Evolutionary conservation across 2,797 vertebrate genomes (phyloP).

Genomic region (Clarias platycephalus): DNA sequence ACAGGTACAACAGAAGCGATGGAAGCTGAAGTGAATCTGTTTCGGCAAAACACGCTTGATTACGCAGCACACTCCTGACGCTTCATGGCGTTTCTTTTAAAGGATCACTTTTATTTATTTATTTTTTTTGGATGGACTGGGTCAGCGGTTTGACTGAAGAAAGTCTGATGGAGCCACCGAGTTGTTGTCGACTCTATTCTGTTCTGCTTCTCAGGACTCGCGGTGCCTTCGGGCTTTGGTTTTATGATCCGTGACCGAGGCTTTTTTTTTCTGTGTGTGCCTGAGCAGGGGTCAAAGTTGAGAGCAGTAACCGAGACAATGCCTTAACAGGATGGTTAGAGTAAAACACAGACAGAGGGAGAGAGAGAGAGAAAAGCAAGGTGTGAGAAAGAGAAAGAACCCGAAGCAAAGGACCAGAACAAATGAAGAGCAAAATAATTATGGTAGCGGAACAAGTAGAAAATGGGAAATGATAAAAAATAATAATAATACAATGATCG

Average conservation of each 20-base stretch:
- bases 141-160: neutral
- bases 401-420: neutral
- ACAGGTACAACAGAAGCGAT: neutral
- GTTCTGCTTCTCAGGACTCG: slow-evolving; percentile 35
- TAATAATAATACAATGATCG: neutral
- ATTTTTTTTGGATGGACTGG: neutral
- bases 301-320: slow-evolving; percentile 67
- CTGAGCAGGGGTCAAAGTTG: slow-evolving; percentile 70
- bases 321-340: slow-evolving; percentile 71
- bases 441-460: neutral
- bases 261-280: slow-evolving; percentile 66
- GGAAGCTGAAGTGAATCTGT: neutral
- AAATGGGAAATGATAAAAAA: neutral
- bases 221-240: slow-evolving; percentile 57
- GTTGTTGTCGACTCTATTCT: neutral
- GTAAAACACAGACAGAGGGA: neutral
- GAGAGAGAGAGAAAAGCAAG: neutral
- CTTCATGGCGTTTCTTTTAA: too few relatives aligned
- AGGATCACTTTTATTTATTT: too few relatives aligned
- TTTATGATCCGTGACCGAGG: slow-evolving; percentile 77
- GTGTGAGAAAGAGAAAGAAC: neutral
- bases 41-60: neutral
- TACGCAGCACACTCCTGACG: neutral
- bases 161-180: too few relatives aligned
- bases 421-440: neutral